phyloP scores from a whole-genome alignment of 2,888 invertebrate species.

The Cetonia aurata region DNA sequence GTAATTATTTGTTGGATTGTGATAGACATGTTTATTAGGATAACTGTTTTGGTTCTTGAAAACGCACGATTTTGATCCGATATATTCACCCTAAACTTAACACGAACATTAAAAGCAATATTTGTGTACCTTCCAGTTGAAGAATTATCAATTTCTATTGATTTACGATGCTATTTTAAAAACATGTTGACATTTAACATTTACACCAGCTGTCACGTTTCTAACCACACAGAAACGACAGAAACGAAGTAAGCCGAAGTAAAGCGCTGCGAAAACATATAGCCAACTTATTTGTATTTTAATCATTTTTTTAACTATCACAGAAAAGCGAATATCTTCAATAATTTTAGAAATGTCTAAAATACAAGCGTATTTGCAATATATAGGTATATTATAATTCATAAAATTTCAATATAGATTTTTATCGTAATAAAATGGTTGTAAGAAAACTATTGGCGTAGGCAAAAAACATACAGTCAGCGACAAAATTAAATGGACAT shows the following conservation, averaged over 20 bases:
- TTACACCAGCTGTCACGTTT: slow-evolving; percentile 37
- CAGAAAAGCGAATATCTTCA: too few species aligned
- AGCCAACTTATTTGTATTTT: too few species aligned
- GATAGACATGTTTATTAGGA: slow-evolving; percentile 77
- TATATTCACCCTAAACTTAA: not conserved
- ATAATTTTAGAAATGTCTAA: too few species aligned
- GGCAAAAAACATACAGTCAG: not conserved
- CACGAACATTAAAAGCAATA: slow-evolving; percentile 11
- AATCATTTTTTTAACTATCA: too few species aligned
- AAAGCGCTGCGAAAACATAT: too few species aligned
- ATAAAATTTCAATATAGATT: too few species aligned
- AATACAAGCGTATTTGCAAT: too few species aligned
- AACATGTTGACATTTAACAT: slow-evolving; percentile 37
- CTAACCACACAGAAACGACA: slow-evolving; percentile 29
- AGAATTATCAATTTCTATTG: slow-evolving; percentile 19
- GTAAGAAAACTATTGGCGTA: too few species aligned
- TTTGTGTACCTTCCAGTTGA: not conserved
- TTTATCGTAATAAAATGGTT: too few species aligned
- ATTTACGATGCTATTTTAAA: slow-evolving; percentile 36
- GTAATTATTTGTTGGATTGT: slow-evolving; percentile 91
- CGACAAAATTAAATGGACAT: too few species aligned
- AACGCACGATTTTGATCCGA: not conserved
- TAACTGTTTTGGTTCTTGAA: slow-evolving; percentile 18
- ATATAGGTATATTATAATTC: too few species aligned
- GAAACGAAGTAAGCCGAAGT: slow-evolving; percentile 11